phyloP scores from a whole-genome alignment of 2,888 invertebrate genomes.

The Scaptomyza reducta region DNA sequence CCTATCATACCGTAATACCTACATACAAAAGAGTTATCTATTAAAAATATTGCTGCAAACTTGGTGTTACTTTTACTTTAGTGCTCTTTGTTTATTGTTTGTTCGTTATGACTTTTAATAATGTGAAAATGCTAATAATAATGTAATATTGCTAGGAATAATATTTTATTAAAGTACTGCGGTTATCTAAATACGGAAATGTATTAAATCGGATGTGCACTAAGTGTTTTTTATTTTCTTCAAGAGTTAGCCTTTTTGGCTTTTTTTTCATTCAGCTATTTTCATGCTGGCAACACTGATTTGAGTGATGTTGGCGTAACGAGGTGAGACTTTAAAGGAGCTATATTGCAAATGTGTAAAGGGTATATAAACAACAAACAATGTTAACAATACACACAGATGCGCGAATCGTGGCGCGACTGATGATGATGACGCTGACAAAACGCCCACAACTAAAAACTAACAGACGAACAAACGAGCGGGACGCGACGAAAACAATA shows the following conservation, averaged over 20 bases:
- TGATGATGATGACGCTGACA: constrained; percentile 59
- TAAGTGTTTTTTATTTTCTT: not conserved
- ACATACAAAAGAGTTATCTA: not conserved
- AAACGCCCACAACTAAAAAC: constrained; percentile 59
- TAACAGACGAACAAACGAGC: constrained; percentile 17
- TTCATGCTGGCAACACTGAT: constrained; percentile 1
- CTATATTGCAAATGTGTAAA: not conserved
- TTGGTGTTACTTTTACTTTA: not conserved
- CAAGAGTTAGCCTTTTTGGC: not conserved
- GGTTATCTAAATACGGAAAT: not conserved
- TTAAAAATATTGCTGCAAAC: not conserved
- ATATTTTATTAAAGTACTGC: not conserved
- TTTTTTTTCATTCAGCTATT: not conserved
- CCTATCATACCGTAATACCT: not conserved
- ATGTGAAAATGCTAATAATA: not conserved
- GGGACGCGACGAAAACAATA: not conserved
- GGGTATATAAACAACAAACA: constrained; percentile 19
- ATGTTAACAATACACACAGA: constrained; percentile 58
- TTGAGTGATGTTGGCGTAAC: not conserved
- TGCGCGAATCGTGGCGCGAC: constrained; percentile 62
- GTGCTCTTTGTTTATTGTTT: not conserved
- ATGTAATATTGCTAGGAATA: no score
- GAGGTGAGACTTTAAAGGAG: no score
- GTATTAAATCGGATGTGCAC: not conserved
- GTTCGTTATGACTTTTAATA: not conserved